Evolutionary conservation across 2,888 invertebrate species (phyloP).

Genomic region (Lasius fuliginosus): DNA sequence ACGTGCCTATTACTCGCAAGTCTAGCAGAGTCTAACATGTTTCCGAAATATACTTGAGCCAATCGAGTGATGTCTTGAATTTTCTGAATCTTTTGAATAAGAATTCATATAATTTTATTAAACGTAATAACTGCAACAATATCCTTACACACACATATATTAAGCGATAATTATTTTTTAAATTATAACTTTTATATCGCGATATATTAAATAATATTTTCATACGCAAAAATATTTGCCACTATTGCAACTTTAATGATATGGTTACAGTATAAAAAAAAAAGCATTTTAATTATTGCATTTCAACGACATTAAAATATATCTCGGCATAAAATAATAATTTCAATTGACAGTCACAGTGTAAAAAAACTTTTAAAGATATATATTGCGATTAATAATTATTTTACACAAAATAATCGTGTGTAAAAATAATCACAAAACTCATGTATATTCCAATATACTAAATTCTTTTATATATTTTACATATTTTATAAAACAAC

Average conservation of each 20-base stretch:
- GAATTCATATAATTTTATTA: background rate
- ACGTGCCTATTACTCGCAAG: slow-evolving; percentile 15
- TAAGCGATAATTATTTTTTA: background rate
- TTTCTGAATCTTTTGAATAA: background rate
- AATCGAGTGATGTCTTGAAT: background rate
- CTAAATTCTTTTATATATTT: background rate
- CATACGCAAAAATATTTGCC: background rate
- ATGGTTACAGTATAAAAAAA: background rate
- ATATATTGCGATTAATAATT: background rate
- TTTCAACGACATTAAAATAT: background rate
- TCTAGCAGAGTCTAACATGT: background rate
- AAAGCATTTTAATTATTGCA: slow-evolving; percentile 35
- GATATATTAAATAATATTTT: slow-evolving; percentile 10
- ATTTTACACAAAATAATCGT: background rate
- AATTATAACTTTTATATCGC: background rate
- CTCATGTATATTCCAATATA: background rate
- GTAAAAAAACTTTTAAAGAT: background rate
- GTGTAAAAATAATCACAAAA: background rate
- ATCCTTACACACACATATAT: background rate
- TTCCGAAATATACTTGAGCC: background rate
- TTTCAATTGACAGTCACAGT: background rate
- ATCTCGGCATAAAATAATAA: slow-evolving; percentile 7
- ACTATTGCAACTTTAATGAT: slow-evolving; percentile 24
- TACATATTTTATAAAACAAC: background rate
- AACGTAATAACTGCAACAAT: background rate